Base-by-base conservation (phyloP, 2,888 invertebrate species). In the Helobdella robusta region DNA sequence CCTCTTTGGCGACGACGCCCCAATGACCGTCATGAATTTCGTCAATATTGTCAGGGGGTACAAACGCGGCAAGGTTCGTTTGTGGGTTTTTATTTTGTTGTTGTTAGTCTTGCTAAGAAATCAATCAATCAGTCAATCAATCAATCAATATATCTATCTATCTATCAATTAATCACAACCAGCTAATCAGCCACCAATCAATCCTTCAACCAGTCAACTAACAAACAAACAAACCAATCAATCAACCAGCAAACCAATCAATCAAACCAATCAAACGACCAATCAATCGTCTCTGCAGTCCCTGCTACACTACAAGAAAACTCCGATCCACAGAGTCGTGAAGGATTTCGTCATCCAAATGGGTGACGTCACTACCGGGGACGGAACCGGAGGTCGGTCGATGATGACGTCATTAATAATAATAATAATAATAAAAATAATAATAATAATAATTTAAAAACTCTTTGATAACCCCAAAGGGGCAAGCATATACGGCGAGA, bases 321-420 rank as follows among this genome's bases (percentile, higher is more conserved):
- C 74, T 1, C 70, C 70, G 44, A 70, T 80, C 63, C 80, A 80
- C 70, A 72, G 79, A 50, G 70, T 79, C 25, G 78, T 80, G 15
- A 74, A 73, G 32, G 80, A 80, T 70, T 78, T 79, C 69, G 73
- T 79, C 58, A 71, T 80, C 44, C 80, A 80, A 70, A 77, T 77
- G 73, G 80, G 80, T 58, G 80, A 80, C 69, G 73, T 79, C 68
- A 74, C 77, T 8, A 72, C 71, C 15, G 73, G 74, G 18, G 79
- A 80, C 66, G 80, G 80, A 46, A 75, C 75, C 2, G 79, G 79
- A 62, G 77, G 80, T 76, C 68, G 48, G 59, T 8, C 60, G 36
- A 28, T 62, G 50, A 56, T n/a, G 28, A n/a, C 11, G 61, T 15
- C 18, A n/a, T n/a, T 15, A 40, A 40, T 40, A n/a, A n/a, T 15